A percentile compares a stretch with the other conserved stretches of the same genome.
These are phyloP conservation scores for Pterocles gutturalis DNA, from an alignment of 2,113 vertebrate species.

Conservation along the genomic window DNA sequence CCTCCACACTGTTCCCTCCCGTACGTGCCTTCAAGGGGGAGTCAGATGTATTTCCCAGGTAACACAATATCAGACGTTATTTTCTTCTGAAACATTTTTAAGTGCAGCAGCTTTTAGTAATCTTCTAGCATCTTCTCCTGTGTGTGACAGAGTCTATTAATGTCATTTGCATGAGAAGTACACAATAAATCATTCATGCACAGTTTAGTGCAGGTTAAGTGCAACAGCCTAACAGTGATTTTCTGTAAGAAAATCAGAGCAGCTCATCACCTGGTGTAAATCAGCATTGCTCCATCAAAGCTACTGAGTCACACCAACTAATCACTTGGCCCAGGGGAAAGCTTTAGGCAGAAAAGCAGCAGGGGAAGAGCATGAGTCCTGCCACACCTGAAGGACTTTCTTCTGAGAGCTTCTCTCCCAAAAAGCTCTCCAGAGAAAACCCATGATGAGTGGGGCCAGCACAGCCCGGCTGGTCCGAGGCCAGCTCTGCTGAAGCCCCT, in stretches of 20 bases:
- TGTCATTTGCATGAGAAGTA: conserved; percentile 69
- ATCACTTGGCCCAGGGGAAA: conserved; percentile 33
- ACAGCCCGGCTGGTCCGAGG: neutral
- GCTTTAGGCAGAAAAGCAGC: conserved; percentile 8
- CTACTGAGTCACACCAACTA: conserved; percentile 40
- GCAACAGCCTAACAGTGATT: conserved; percentile 53
- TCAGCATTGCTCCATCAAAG: conserved; percentile 46
- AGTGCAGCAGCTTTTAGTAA: conserved; percentile 61
- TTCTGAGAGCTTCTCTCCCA: neutral
- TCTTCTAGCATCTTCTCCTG: conserved; percentile 56
- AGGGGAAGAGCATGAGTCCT: neutral
- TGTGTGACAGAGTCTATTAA: conserved; percentile 66
- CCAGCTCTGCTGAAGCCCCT: too few species aligned
- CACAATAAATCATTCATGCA: conserved; percentile 69
- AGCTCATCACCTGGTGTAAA: conserved; percentile 57
- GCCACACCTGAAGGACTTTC: neutral
- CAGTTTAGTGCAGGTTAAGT: conserved; percentile 68
- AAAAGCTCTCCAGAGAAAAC: neutral
- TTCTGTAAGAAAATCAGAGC: conserved; percentile 46
- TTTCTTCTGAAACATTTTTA: conserved; percentile 49
- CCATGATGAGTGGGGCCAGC: neutral
- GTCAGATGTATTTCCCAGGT: conserved; percentile 8
- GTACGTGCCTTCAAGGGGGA: neutral
- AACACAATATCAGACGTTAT: neutral
- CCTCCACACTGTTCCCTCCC: neutral